Base-by-base conservation (phyloP, 2,888 invertebrate genomes). In the Idaea straminata region DNA sequence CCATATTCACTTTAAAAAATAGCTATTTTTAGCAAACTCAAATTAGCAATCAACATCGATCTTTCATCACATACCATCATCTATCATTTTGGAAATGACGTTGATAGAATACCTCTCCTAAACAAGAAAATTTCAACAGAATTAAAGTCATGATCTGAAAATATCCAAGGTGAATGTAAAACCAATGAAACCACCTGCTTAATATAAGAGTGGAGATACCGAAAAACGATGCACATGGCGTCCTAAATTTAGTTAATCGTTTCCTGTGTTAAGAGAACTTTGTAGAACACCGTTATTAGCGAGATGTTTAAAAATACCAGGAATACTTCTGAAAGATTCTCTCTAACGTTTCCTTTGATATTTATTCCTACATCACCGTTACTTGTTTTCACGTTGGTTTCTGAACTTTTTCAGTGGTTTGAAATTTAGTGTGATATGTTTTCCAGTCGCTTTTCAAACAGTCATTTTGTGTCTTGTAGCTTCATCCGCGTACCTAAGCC, bases 161-260 rank as follows among this genome's bases (percentile, higher is more conserved):
- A 47, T 47, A 47, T 47, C 59, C 15, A 60, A 62, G 35, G 63
- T 69, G 63, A 64, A 66, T 67, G 7, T 13, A 5, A 71, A 59
- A 69, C 69, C 69, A 75, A 74, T 47, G 47, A 47, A 47, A 47
- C 71, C 82, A 83, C 83, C 83, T 84, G 83, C 77, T 77, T 74
- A 74, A 76, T 74, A 77, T 77, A 73, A 77, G 77, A 80, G 82
- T 74, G 77, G 74, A 77, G 76, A 74, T 76, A 69, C 72, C 73
- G 74, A 72, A 81, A 78, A 77, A 73, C 72, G 69, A 73, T 76
- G 79, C 87, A 87, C 82, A 81, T 86, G 87, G 80, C 80, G 81
- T 72, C 77, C 86, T 88, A 87, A 83, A 85, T 86, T 83, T 86
- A 85, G 85, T 81, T 79, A 80, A 84, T 83, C 78, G 87, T 78